Conservation (phyloP, 2,113 vertebrate species). For the Zeus faber region DNA sequence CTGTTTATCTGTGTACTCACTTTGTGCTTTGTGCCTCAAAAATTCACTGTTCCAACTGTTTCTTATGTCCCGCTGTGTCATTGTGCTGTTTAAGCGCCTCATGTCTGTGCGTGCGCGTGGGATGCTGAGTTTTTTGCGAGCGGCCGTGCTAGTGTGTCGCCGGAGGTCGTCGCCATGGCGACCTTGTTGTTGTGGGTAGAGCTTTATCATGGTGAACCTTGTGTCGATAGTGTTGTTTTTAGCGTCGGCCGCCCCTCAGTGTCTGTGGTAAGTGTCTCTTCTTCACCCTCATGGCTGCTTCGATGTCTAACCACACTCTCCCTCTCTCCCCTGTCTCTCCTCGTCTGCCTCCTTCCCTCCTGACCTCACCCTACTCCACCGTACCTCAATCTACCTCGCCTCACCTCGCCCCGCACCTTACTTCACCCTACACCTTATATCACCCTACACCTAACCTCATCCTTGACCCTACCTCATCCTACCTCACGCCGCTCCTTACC, state of each 20-base stretch:
- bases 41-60: no score
- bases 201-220: constrained; percentile 54
- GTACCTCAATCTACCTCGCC: constrained; percentile 26
- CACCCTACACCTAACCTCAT: no score
- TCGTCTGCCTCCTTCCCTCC: constrained; percentile 11
- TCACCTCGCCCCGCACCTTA: background rate
- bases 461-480: no score
- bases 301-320: constrained; percentile 67
- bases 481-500: no score
- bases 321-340: constrained; percentile 52
- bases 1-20: constrained; percentile 12
- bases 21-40: constrained; percentile 21
- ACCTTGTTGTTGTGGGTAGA: constrained; percentile 41
- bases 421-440: no score
- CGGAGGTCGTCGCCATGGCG: constrained; percentile 52
- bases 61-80: constrained; percentile 2
- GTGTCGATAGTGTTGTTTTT: constrained; percentile 48
- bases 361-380: constrained; percentile 2
- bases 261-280: constrained; percentile 75
- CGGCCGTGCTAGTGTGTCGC: constrained; percentile 45
- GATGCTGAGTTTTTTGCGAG: background rate
- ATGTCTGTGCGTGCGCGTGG: background rate
- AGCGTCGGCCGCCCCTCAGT: constrained; percentile 38
- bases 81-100: constrained; percentile 11
- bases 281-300: constrained; percentile 65